Percentiles rank a stretch among this genome's conserved stretches.
Conservation (phyloP, 2,888 invertebrate genomes). For the Pyrocoelia pectoralis region DNA sequence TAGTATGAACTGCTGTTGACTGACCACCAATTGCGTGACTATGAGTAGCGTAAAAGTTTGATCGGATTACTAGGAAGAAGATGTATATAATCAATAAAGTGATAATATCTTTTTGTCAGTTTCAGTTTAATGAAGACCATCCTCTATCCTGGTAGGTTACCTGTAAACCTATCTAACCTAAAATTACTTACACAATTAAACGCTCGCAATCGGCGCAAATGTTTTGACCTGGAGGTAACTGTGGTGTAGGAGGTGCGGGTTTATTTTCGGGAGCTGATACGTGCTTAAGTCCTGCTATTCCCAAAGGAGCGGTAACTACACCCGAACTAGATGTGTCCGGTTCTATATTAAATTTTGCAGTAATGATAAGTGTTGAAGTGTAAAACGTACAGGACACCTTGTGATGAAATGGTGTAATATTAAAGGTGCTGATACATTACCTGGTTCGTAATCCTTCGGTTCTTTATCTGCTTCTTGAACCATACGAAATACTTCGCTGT, state of each 20-base stretch:
- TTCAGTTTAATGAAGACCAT: conserved; percentile 19
- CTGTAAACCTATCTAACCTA: conserved; percentile 17
- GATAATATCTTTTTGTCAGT: neutral
- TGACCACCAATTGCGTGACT: conserved; percentile 78
- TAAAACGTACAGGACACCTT: no score
- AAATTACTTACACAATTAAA: conserved; percentile 91
- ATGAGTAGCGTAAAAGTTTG: conserved; percentile 77
- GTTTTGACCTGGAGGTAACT: conserved; percentile 87
- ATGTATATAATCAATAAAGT: conserved; percentile 32
- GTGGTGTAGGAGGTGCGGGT: conserved; percentile 71
- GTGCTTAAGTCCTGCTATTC: conserved; percentile 71
- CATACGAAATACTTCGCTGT: conserved; percentile 91
- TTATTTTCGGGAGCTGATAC: conserved; percentile 76
- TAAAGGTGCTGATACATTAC: conserved; percentile 59
- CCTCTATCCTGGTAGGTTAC: conserved; percentile 17
- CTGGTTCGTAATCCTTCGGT: conserved; percentile 73
- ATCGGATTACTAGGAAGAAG: conserved; percentile 52
- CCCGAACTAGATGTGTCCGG: conserved; percentile 61
- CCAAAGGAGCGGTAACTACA: conserved; percentile 61
- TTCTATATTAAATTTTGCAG: conserved; percentile 29
- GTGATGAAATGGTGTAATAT: neutral
- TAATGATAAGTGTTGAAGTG: neutral
- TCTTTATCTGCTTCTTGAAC: conserved; percentile 88
- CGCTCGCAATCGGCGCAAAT: conserved; percentile 97
- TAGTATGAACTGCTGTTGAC: conserved; percentile 66